phyloP scores from a whole-genome alignment of 2,888 invertebrate genomes.

The Scaptodrosophila latifasciaeformis region DNA sequence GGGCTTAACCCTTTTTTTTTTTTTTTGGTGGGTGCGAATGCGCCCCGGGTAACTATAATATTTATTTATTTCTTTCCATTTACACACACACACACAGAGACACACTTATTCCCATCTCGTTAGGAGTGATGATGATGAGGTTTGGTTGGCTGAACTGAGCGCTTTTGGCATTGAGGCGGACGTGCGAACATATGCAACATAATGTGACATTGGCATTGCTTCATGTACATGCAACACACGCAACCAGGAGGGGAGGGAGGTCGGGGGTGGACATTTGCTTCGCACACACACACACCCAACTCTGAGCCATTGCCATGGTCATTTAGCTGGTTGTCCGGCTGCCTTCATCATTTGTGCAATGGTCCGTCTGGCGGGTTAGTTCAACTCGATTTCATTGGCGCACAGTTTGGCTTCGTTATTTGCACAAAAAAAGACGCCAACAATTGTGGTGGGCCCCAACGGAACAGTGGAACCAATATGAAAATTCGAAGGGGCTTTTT shows the following conservation, averaged over 20 bases:
- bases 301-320: background rate
- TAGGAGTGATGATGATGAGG: conserved; percentile 13
- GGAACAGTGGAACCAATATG: no score
- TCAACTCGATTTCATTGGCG: conserved; percentile 29
- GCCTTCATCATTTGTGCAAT: no score
- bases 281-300: background rate
- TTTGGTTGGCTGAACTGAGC: conserved; percentile 4
- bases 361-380: conserved; percentile 2
- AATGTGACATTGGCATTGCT: conserved; percentile 18
- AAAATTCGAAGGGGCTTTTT: no score
- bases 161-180: background rate
- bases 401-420: no score
- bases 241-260: background rate
- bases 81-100: conserved; percentile 27
- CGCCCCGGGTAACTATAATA: conserved; percentile 18
- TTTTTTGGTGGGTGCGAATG: background rate
- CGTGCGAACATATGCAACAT: conserved; percentile 22
- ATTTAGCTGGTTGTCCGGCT: background rate
- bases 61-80: conserved; percentile 31
- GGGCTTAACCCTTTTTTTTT: background rate
- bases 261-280: background rate
- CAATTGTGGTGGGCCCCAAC: no score
- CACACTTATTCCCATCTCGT: no score
- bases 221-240: conserved; percentile 11
- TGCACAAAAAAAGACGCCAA: no score